phyloP scores from a whole-genome alignment of 2,113 vertebrate species.

The Chamaetylas fuelleborni region DNA sequence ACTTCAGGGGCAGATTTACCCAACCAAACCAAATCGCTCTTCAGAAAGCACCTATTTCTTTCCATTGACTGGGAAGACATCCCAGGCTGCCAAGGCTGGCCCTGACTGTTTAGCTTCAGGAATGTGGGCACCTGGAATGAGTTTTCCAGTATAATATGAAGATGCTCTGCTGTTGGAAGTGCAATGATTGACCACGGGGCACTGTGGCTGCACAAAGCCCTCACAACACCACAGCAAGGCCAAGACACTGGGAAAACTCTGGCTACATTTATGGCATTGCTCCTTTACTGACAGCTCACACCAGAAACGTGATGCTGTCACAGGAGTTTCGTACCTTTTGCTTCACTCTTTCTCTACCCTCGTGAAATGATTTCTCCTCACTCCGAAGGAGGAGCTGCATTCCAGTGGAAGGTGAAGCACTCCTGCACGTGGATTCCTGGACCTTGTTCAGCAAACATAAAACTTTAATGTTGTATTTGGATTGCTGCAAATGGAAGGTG shows the following conservation, averaged over 20 bases:
- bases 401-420: constrained; percentile 22
- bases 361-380: fast-evolving
- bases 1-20: not conserved
- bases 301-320: not conserved
- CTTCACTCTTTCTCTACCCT: not conserved
- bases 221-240: not conserved
- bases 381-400: not conserved
- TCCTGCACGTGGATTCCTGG: not conserved
- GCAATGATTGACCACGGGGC: fast-evolving
- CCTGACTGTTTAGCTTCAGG: not conserved
- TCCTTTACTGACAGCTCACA: not conserved
- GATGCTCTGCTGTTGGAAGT: not conserved
- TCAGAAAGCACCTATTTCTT: not conserved
- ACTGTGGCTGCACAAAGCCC: not conserved
- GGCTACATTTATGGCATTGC: fast-evolving
- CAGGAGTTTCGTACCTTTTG: not conserved
- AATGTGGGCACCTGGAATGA: not conserved
- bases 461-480: constrained; percentile 43
- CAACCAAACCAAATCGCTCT: not conserved
- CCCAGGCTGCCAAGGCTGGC: not conserved
- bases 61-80: not conserved
- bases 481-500: constrained; percentile 33
- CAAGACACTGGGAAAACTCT: not conserved
- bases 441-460: constrained; percentile 41
- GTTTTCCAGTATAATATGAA: fast-evolving